Evolutionary conservation across 2,113 vertebrate species (phyloP), one percentile per base, ranked within the genome.

Genomic region (Charadrius vociferus): DNA sequence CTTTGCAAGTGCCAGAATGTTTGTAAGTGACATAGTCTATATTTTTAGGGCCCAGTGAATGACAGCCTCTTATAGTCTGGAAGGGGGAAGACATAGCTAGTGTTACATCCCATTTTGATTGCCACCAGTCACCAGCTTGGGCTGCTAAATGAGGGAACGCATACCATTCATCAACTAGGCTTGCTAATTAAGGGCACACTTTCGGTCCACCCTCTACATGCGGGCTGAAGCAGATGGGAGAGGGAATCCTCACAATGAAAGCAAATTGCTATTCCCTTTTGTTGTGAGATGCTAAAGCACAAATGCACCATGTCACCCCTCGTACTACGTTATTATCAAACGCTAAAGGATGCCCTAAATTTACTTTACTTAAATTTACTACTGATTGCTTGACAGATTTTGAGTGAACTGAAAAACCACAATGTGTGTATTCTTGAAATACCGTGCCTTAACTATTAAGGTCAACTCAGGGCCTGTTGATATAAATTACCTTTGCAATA

Each of bases 11-110:
- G 8, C 62, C 79, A 22, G 34, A 32, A 53, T 10, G 14, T 62
- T 61, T 79, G 3, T 47, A 73, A 39, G 8, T 43, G 27, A 59
- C 70, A 43, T 13, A 27, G 23, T 24, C 43, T 59, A 15, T 9
- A 29, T 24, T 17, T 83, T 34, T 37, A 78, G 34, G 55, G 22
- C n/a, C 13, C 23, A 49, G 22, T 52, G 34, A 81, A 70, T 17
- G 29, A 18, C 14, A 71, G 27, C 22, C 39, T 84, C 30, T 74
- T 22, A 0, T 39, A 36, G 36, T 50, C 53, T 81, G 59, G 41
- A 29, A 55, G 0, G 0, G 34, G 36, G 53, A 66, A 49, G 39
- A 27, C 19, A 37, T 2, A 45, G 11, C 9, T 41, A 29, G 7
- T 27, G 9, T 67, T 85, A 32, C 2, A 27, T 53, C 9, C 14